phyloP scores from a whole-genome alignment of 1,140 invertebrate genomes.

The Stegodyphus mimosarum region DNA sequence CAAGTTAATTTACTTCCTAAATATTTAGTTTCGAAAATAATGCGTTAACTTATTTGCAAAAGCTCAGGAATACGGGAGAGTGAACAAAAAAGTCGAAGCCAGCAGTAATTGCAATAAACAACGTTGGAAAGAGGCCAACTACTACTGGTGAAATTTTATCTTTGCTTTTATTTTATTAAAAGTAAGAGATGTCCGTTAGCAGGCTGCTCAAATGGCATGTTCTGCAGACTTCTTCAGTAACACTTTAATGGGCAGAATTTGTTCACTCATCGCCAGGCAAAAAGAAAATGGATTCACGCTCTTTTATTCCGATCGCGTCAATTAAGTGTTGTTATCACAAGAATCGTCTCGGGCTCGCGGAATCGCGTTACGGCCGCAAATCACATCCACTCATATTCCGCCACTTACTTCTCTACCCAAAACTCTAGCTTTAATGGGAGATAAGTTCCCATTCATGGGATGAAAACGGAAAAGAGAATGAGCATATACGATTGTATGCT shows the following conservation, averaged over 20 bases:
- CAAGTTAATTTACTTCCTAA: conserved; percentile 32
- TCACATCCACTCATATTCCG: too few species aligned
- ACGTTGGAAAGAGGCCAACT: conserved; percentile 36
- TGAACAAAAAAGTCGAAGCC: not conserved
- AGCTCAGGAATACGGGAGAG: not conserved
- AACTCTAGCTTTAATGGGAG: too few species aligned
- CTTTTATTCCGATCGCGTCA: not conserved
- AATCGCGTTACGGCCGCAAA: conserved; percentile 15
- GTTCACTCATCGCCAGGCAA: conserved; percentile 34
- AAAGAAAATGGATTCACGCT: conserved; percentile 19
- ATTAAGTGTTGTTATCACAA: conserved; percentile 16
- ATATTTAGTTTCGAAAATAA: conserved; percentile 33
- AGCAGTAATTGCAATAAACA: conserved; percentile 45
- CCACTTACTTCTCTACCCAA: too few species aligned
- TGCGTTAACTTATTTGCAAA: conserved; percentile 23
- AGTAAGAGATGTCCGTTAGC: conserved; percentile 27
- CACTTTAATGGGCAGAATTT: conserved; percentile 47
- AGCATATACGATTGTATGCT: too few species aligned
- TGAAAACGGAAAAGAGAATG: too few species aligned
- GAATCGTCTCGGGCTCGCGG: not conserved
- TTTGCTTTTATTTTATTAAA: conserved; percentile 36
- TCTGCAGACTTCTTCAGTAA: conserved; percentile 25
- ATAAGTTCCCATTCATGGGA: too few species aligned
- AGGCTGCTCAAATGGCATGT: conserved; percentile 30
- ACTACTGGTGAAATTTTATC: conserved; percentile 18